A percentile compares a stretch with the other conserved stretches of the same genome.
Evolutionary conservation across 2,888 invertebrate genomes (phyloP).

Genomic region (Nycteola revayana): DNA sequence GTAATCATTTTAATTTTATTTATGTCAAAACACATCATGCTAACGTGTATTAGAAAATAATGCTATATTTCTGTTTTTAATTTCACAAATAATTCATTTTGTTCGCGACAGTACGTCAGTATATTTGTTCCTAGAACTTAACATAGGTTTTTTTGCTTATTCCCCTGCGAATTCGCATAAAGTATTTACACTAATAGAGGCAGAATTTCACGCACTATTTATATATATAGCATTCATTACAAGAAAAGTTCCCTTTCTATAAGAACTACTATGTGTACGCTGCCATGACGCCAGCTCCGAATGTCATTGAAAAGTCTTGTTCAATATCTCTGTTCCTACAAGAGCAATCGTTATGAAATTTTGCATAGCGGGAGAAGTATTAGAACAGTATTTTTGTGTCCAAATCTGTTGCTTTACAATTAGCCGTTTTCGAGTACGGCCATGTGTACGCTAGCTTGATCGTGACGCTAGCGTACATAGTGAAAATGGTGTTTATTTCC

Average conservation of each 20-base stretch:
- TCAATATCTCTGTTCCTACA: constrained; percentile 1
- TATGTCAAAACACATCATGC: neutral
- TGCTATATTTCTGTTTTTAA: too few relatives aligned
- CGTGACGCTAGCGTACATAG: constrained; percentile 1
- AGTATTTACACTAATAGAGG: too few relatives aligned
- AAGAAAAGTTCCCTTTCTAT: neutral
- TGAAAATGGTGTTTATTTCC: constrained; percentile 2
- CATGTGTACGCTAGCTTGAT: constrained; percentile 1
- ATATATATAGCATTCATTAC: too few relatives aligned
- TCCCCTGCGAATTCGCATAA: neutral
- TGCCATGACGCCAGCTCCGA: constrained; percentile 1
- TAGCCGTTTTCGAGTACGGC: neutral
- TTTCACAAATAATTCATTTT: too few relatives aligned
- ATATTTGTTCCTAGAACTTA: constrained; percentile 1
- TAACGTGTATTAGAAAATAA: too few relatives aligned
- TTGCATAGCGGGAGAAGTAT: neutral
- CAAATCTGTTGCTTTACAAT: constrained; percentile 1
- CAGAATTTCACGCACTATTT: too few relatives aligned
- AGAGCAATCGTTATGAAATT: constrained; percentile 1
- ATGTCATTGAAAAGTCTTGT: constrained; percentile 1
- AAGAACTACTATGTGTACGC: constrained; percentile 1
- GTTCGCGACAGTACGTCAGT: too few relatives aligned
- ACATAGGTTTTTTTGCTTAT: constrained; percentile 1
- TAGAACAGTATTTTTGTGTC: too few relatives aligned
- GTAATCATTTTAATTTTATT: constrained; percentile 1